These are phyloP conservation scores for Bradypodion pumilum DNA, from an alignment of 2,797 vertebrate genomes.

Conservation along the genomic window DNA sequence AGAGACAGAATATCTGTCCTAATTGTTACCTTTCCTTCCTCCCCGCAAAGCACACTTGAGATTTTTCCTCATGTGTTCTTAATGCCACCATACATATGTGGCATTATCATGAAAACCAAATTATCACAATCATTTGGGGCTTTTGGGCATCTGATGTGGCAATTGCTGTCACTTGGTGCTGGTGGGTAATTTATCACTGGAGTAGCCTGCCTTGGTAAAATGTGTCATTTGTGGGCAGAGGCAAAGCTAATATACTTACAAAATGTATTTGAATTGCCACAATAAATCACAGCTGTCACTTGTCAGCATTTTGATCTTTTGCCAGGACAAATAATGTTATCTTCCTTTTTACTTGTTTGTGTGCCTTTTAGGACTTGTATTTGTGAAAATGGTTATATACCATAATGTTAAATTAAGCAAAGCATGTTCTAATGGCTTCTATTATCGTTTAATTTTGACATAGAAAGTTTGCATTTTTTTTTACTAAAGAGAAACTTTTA, in stretches of 20 bases:
- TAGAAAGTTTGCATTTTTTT: conserved; percentile 26
- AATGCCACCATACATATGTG: conserved; percentile 45
- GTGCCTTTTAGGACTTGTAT: conserved; percentile 62
- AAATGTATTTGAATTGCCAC: conserved; percentile 78
- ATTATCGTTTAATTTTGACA: conserved; percentile 14
- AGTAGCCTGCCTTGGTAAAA: conserved; percentile 64
- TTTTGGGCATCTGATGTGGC: conserved; percentile 72
- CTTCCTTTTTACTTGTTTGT: conserved; percentile 63
- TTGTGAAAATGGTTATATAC: conserved; percentile 67
- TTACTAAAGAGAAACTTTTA: conserved; percentile 9
- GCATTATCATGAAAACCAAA: conserved; percentile 63
- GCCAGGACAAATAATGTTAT: conserved; percentile 71
- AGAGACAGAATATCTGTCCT: neutral
- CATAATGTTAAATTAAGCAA: conserved; percentile 62
- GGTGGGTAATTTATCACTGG: conserved; percentile 73
- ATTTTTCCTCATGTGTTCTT: conserved; percentile 58
- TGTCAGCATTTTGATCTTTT: conserved; percentile 75
- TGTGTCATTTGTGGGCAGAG: conserved; percentile 74
- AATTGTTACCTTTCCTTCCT: conserved; percentile 43
- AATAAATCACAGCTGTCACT: conserved; percentile 81
- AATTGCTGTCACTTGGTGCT: conserved; percentile 70
- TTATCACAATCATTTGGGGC: conserved; percentile 67
- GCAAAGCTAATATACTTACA: conserved; percentile 78
- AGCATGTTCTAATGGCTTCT: neutral
- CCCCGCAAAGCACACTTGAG: conserved; percentile 27